Conservation (phyloP, 2,888 invertebrate genomes). For the Branchipolynoe longqiensis region DNA sequence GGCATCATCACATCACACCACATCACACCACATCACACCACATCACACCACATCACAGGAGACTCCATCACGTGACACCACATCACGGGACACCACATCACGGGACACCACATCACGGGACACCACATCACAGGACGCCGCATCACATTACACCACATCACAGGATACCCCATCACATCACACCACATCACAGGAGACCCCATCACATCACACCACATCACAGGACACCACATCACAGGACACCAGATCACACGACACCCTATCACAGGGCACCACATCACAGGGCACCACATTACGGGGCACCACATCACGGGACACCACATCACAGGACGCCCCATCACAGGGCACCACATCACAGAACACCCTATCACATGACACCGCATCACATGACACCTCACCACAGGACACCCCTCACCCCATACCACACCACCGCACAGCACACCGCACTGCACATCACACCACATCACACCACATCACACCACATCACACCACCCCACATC, state of each 20-base stretch:
- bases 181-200: not conserved
- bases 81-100: not conserved
- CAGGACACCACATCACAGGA: not conserved
- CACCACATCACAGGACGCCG: not conserved
- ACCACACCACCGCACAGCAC: not conserved
- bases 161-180: not conserved
- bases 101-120: not conserved
- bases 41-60: not conserved
- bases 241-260: not conserved
- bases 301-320: not conserved
- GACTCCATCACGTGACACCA: not conserved
- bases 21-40: not conserved
- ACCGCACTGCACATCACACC: not conserved
- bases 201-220: not conserved
- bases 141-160: not conserved
- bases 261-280: not conserved
- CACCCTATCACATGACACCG: not conserved
- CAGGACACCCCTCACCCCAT: not conserved
- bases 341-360: not conserved
- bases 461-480: not conserved
- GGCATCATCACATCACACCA: no score
- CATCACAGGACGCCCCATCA: not conserved
- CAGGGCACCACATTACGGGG: not conserved
- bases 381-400: not conserved
- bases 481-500: not conserved